Evolutionary conservation across 2,113 vertebrate genomes (phyloP).

Genomic region (Galeopterus variegatus): DNA sequence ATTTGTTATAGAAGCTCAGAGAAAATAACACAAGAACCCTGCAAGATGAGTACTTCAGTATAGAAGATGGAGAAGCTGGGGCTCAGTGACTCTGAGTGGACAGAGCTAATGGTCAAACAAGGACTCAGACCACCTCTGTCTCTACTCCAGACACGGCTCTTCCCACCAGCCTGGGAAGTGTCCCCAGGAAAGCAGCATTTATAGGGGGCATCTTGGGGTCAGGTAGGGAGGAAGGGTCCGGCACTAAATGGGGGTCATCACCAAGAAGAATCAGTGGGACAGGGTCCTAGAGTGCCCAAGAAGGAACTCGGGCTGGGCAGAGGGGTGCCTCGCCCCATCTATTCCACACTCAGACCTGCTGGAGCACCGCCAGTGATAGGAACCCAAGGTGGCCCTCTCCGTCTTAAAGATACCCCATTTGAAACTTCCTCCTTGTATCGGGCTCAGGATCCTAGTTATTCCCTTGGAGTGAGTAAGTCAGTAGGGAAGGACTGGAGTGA

Average conservation of each 20-base stretch:
- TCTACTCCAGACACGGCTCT: not conserved
- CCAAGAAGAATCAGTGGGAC: fast-evolving
- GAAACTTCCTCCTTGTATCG: not conserved
- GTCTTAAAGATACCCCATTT: fast-evolving
- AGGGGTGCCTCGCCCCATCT: not conserved
- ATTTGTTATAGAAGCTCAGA: fast-evolving
- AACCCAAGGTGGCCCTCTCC: fast-evolving
- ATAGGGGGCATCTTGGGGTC: not conserved
- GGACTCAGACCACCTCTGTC: not conserved
- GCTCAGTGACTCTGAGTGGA: fast-evolving
- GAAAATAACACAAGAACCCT: fast-evolving
- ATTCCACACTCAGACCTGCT: too few relatives aligned
- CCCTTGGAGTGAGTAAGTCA: fast-evolving
- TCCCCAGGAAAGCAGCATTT: too few relatives aligned
- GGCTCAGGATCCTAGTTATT: not conserved
- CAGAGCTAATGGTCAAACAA: too few relatives aligned
- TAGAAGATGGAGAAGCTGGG: not conserved
- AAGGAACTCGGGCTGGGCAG: not conserved
- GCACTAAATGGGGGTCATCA: fast-evolving
- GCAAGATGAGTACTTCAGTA: fast-evolving
- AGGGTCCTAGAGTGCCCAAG: fast-evolving
- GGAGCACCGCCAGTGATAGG: fast-evolving
- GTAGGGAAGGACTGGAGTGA: not conserved
- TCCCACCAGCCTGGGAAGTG: not conserved
- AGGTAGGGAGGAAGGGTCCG: not conserved